Conservation (phyloP, 2,113 vertebrate genomes). For the Smithornis capensis region DNA sequence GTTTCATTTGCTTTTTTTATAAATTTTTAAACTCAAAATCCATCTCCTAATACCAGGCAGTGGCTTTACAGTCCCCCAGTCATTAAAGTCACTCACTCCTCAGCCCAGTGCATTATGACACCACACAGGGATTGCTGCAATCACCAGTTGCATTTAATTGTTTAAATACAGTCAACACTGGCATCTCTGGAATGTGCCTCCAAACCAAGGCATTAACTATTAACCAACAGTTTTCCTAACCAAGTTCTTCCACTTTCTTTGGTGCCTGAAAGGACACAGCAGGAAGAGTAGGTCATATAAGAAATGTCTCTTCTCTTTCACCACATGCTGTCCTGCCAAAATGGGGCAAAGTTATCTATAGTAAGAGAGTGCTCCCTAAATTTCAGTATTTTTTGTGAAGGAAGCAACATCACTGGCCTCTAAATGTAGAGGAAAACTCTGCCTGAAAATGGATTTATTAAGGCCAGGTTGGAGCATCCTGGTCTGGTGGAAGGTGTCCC, state of each 20-base stretch:
- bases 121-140: neutral
- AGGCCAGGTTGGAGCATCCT: neutral
- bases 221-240: neutral
- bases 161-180: neutral
- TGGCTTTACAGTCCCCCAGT: neutral
- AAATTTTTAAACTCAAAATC: neutral
- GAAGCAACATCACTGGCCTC: neutral
- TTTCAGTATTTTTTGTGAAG: neutral
- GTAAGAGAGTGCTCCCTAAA: neutral
- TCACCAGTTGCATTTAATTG: neutral
- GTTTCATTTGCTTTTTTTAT: neutral
- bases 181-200: neutral
- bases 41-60: neutral
- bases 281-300: neutral
- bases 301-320: neutral
- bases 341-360: fast-evolving
- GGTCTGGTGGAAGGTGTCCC: neutral
- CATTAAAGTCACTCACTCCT: neutral
- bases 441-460: neutral
- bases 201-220: neutral
- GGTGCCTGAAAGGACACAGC: neutral
- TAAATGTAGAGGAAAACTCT: neutral
- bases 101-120: neutral
- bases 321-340: neutral
- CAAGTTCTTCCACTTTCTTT: neutral